A percentile compares a stretch with the other conserved stretches of the same genome.
Evolutionary conservation across 2,113 vertebrate genomes (phyloP).

Genomic region (Zosterops borbonicus): DNA sequence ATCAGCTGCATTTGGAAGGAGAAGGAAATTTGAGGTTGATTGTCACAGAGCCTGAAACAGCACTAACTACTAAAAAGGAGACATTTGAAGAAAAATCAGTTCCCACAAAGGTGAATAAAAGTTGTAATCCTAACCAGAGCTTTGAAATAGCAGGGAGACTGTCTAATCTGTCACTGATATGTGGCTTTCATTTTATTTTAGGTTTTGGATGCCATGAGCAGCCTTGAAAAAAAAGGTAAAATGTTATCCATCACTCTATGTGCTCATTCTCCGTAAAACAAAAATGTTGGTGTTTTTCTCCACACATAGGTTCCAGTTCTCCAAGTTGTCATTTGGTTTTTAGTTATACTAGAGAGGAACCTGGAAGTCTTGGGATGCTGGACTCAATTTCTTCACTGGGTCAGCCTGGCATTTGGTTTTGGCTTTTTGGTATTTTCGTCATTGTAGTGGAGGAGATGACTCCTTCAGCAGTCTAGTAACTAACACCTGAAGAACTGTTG

Average conservation of each 20-base stretch:
- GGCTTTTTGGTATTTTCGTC: not conserved
- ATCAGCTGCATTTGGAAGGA: slow-evolving; percentile 69
- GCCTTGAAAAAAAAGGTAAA: slow-evolving; percentile 51
- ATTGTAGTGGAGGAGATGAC: not conserved
- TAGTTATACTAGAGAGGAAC: not conserved
- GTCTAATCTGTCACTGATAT: not conserved
- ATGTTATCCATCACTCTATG: not conserved
- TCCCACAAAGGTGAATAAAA: slow-evolving; percentile 16
- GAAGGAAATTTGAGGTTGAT: slow-evolving; percentile 66
- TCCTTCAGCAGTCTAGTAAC: not conserved
- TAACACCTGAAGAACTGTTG: not conserved
- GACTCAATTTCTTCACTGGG: accelerated
- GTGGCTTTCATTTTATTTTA: slow-evolving; percentile 55
- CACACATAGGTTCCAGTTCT: not conserved
- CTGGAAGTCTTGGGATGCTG: not conserved
- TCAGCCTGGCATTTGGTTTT: not conserved
- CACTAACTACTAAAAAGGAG: not conserved
- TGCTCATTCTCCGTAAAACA: not conserved
- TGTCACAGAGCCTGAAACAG: slow-evolving; percentile 61
- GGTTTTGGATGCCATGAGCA: not conserved
- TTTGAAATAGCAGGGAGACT: not conserved
- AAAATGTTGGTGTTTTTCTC: not conserved
- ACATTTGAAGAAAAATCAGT: not conserved
- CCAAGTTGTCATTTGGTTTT: not conserved
- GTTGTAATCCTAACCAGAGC: not conserved